Percentiles rank a stretch among this genome's conserved stretches.
Evolutionary conservation across 2,888 invertebrate genomes (phyloP).

Genomic region (Copidosoma aretas): DNA sequence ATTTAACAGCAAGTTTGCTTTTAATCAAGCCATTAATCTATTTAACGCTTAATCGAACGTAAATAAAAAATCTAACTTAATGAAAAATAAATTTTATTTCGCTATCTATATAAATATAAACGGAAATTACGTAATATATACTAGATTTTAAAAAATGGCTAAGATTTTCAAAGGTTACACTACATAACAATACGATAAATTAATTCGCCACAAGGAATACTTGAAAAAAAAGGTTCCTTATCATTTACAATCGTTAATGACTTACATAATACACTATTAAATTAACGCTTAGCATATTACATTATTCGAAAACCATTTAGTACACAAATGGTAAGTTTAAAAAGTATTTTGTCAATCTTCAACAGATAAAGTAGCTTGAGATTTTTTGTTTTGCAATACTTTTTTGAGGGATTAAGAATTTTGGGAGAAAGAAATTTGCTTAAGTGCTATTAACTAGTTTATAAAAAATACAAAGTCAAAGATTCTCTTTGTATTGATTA

Average conservation of each 20-base stretch:
- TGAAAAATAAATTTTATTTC: conserved; percentile 7
- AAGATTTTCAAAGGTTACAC: conserved; percentile 26
- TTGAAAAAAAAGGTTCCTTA: conserved; percentile 20
- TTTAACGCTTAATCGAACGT: conserved; percentile 8
- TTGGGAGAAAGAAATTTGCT: conserved; percentile 2
- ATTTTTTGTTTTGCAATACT: conserved; percentile 29
- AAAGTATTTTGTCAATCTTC: conserved; percentile 19
- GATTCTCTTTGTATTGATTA: no score
- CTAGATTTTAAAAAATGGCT: conserved; percentile 32
- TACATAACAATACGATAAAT: conserved; percentile 33
- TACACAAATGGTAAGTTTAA: conserved; percentile 17
- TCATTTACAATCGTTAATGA: neutral
- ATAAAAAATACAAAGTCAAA: neutral
- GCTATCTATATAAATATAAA: conserved; percentile 30
- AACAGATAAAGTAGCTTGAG: conserved; percentile 22
- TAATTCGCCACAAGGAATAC: conserved; percentile 28
- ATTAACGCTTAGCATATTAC: conserved; percentile 31
- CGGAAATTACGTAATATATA: conserved; percentile 34
- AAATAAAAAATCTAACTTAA: neutral
- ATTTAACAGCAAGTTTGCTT: conserved; percentile 25
- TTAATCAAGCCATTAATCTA: conserved; percentile 19
- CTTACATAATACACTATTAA: conserved; percentile 3
- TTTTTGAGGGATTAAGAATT: conserved; percentile 10
- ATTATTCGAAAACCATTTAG: conserved; percentile 27
- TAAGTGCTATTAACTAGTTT: neutral